Evolutionary conservation across 2,797 vertebrate species (phyloP).

Genomic region (Molossus molossus): DNA sequence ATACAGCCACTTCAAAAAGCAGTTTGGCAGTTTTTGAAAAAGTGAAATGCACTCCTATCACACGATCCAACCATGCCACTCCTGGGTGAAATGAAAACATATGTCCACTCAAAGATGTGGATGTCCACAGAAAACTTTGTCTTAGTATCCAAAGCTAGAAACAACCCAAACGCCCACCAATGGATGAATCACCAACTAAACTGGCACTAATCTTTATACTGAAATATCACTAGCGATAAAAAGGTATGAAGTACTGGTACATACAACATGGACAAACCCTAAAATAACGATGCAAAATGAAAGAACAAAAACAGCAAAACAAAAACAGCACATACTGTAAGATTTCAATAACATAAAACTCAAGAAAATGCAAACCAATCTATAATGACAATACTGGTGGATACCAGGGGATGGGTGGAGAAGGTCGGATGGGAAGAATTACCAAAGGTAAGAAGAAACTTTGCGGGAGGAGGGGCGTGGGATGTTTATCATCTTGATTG

Average conservation of each 20-base stretch:
- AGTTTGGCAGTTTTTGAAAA: conserved; percentile 6
- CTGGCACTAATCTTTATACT: not conserved
- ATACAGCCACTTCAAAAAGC: not conserved
- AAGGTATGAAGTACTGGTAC: not conserved
- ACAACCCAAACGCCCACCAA: conserved; percentile 33
- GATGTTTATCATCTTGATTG: not conserved
- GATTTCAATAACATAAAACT: conserved; percentile 35
- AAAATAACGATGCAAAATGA: conserved; percentile 40
- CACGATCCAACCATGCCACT: not conserved
- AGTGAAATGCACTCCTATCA: not conserved
- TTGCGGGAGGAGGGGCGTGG: not conserved
- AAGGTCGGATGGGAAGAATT: not conserved
- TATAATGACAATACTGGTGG: not conserved
- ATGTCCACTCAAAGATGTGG: not conserved
- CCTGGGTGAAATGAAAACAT: not conserved
- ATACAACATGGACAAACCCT: conserved; percentile 8
- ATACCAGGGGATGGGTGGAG: not conserved
- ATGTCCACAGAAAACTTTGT: not conserved
- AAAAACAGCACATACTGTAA: not conserved
- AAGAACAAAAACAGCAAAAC: conserved; percentile 51
- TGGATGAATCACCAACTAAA: not conserved
- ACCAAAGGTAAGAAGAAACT: not conserved
- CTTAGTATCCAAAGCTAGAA: conserved; percentile 36
- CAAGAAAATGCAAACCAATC: conserved; percentile 3
- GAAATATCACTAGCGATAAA: conserved; percentile 57